These are phyloP conservation scores for Ispidina picta DNA, from an alignment of 2,797 vertebrate genomes.

Conservation along the genomic window DNA sequence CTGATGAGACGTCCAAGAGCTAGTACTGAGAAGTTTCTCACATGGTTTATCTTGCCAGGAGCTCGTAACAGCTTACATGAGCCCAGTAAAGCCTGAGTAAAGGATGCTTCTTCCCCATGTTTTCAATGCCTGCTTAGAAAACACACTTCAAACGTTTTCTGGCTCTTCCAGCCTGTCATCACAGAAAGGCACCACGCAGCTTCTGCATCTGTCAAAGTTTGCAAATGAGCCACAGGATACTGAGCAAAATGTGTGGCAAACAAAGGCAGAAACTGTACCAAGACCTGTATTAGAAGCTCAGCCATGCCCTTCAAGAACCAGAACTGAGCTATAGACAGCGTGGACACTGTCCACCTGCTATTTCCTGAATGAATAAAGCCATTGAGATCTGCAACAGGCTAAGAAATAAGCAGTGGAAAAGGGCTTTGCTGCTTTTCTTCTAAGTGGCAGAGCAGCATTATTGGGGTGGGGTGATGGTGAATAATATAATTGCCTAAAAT, in stretches of 20 bases:
- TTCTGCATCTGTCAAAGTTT: slow-evolving; percentile 26
- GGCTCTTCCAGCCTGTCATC: slow-evolving; percentile 22
- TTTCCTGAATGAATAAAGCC: neutral
- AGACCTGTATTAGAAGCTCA: neutral
- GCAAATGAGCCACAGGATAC: slow-evolving; percentile 26
- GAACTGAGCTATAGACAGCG: neutral
- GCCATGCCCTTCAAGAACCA: neutral
- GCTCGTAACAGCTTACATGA: slow-evolving; percentile 11
- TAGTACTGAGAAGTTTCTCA: neutral
- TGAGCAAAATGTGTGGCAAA: neutral
- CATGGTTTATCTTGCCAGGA: neutral
- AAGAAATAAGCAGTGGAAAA: neutral
- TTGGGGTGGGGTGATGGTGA: neutral
- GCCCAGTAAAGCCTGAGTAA: neutral
- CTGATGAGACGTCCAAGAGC: slow-evolving; percentile 9
- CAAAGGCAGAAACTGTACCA: neutral
- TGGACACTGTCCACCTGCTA: neutral
- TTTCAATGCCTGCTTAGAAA: slow-evolving; percentile 36
- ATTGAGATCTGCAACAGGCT: neutral
- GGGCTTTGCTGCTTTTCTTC: neutral
- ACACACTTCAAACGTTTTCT: neutral
- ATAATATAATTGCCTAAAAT: neutral
- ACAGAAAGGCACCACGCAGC: slow-evolving; percentile 4
- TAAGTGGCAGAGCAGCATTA: neutral
- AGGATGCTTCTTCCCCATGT: neutral